Base-by-base conservation (phyloP, 2,888 invertebrate species). In the Diogma glabrata region DNA sequence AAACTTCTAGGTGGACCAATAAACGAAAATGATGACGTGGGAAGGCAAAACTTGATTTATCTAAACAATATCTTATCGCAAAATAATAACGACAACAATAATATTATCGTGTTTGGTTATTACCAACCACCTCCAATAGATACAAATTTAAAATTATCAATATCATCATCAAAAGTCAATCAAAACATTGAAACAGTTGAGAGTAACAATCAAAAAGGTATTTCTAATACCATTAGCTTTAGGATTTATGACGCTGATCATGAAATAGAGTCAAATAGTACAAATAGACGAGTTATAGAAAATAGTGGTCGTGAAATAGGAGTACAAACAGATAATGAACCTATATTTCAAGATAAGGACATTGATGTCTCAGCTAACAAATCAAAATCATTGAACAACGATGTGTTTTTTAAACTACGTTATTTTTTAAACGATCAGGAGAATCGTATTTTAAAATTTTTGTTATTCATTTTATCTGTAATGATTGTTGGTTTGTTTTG, bases 1-100 rank as follows among this genome's bases (percentile, higher is more conserved):
- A 73, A 87, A 52, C 71, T 90, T 10, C 66, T 90, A 1, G 87
- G 85, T 63, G 90, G 90, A 0, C 88, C 89, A n/a, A 58, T 64
- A 52, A 59, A 57, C 38, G 60, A 61, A 4, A 62, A 61, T 0
- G 58, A 61, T 19, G 49, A 56, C 17, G 54, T 65, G 20, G 57
- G 63, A 1, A 63, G 67, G 2, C 67, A 64, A n/a, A 63, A 70
- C 19, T 69, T 68, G 16, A 67, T 76, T 50, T 75, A 77, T 51
- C 71, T 76, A 0, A 72, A 72, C 55, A 74, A 73, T 56, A 57
- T 69, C 6, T 57, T 70, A 17, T 45, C 54, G 50, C 14, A 73
- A 74, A 26, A 53, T 67, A 74, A 1, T 72, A 74, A 56, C 73
- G 60, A 64, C 26, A 62, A 63, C 45, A 61, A 63, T 3, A 57